These are phyloP conservation scores for Muscidifurax raptorellus DNA, from an alignment of 1,140 invertebrate genomes.

Conservation along the genomic window DNA sequence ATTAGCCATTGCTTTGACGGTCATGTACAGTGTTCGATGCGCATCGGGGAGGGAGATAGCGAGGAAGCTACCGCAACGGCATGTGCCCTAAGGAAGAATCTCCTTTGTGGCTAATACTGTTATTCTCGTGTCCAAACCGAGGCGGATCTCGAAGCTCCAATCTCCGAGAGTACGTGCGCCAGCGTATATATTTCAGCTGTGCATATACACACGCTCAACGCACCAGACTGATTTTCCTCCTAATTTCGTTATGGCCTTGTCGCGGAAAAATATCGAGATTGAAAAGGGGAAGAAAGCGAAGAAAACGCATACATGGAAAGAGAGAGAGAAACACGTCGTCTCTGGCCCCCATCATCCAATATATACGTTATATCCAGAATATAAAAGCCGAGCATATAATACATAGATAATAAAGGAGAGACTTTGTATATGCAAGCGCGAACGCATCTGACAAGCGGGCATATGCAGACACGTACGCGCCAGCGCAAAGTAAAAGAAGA, in stretches of 20 bases:
- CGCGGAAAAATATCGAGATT: neutral
- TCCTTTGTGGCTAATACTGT: neutral
- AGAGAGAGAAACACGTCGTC: neutral
- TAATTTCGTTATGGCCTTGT: neutral
- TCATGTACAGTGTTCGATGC: neutral
- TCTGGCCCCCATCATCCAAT: too few relatives aligned
- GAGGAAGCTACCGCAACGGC: neutral
- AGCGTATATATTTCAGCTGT: neutral
- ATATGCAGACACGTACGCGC: too few relatives aligned
- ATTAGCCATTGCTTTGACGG: neutral
- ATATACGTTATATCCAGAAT: neutral
- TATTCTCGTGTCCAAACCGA: neutral
- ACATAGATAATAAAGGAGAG: neutral
- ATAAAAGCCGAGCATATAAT: neutral
- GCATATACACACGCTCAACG: neutral
- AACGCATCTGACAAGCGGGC: neutral
- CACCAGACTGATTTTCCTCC: neutral
- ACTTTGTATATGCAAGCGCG: too few relatives aligned
- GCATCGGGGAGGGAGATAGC: neutral
- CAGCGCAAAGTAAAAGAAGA: neutral
- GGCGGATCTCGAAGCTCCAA: neutral
- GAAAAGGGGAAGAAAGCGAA: neutral
- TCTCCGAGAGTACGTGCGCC: neutral
- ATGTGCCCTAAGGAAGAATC: neutral
- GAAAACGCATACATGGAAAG: neutral